Percentiles rank a stretch among this genome's conserved stretches.
Conservation (phyloP, 2,888 invertebrate species). For the Drosophila picticornis region DNA sequence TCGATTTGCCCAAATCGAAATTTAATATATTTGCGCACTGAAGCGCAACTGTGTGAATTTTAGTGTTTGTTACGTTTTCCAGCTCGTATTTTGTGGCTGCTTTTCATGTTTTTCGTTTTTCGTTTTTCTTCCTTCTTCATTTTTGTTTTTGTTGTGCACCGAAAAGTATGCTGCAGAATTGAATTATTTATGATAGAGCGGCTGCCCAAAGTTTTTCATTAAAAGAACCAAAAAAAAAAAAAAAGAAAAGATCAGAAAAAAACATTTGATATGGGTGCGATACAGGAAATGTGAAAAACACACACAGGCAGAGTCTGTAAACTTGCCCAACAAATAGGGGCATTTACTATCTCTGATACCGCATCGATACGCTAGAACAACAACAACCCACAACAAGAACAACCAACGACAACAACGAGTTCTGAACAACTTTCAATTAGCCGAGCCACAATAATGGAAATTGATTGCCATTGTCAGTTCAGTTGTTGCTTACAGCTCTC, state of each 20-base stretch:
- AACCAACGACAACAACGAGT: not conserved
- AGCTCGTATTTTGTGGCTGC: conserved; percentile 48
- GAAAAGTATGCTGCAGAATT: conserved; percentile 61
- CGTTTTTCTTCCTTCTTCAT: conserved; percentile 3
- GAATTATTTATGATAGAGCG: conserved; percentile 74
- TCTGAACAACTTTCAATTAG: conserved; percentile 75
- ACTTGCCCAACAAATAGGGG: conserved; percentile 9
- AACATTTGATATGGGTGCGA: conserved; percentile 50
- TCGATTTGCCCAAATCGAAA: conserved; percentile 66
- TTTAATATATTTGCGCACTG: conserved; percentile 77
- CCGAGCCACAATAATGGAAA: conserved; percentile 64
- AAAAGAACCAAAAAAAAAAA: conserved; percentile 5
- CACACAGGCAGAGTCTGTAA: conserved; percentile 2
- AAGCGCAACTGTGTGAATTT: conserved; percentile 66
- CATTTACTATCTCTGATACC: conserved; percentile 31
- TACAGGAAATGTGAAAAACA: conserved; percentile 41
- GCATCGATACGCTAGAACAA: conserved; percentile 1
- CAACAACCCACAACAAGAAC: not conserved
- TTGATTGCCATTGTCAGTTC: conserved; percentile 77
- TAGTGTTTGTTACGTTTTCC: conserved; percentile 35
- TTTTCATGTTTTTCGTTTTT: conserved; percentile 25
- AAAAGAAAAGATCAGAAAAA: conserved; percentile 1
- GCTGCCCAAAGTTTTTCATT: conserved; percentile 52
- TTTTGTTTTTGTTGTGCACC: conserved; percentile 14
- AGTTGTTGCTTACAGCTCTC: conserved; percentile 40